Conservation (phyloP, 2,797 vertebrate genomes). For the Gobio occitaniae region DNA sequence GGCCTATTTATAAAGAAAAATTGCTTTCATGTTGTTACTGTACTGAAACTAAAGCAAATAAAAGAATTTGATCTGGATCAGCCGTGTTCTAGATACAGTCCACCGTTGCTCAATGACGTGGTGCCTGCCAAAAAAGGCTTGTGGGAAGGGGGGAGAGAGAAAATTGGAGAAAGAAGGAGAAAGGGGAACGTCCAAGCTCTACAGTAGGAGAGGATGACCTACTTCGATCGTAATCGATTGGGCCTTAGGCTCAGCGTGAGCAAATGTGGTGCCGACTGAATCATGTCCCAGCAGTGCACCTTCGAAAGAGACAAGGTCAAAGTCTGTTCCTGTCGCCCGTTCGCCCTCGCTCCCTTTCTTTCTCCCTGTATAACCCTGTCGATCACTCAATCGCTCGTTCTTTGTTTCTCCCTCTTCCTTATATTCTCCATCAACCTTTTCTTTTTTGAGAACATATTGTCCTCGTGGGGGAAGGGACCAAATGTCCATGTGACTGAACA, state of each 20-base stretch:
- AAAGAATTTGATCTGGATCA: not conserved
- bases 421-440: conserved; percentile 18
- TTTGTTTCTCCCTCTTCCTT: not conserved
- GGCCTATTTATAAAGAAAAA: not conserved
- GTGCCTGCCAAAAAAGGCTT: conserved; percentile 20
- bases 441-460: conserved; percentile 43
- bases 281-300: conserved; percentile 48
- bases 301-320: conserved; percentile 60
- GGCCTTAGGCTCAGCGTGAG: conserved; percentile 55
- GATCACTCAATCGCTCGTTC: conserved; percentile 7
- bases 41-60: not conserved
- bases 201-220: conserved; percentile 58
- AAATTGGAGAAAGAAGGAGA: conserved; percentile 10
- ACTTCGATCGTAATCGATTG: conserved; percentile 63
- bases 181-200: conserved; percentile 19
- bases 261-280: conserved; percentile 51
- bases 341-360: conserved; percentile 10
- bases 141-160: not conserved
- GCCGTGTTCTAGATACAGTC: conserved; percentile 40
- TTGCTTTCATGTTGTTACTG: not conserved
- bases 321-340: conserved; percentile 16
- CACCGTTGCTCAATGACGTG: conserved; percentile 23
- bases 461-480: conserved; percentile 17
- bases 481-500: conserved; percentile 49
- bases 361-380: not conserved